Evolutionary conservation across 1,140 invertebrate genomes (phyloP), one percentile per base, ranked within the genome.

Genomic region (Littorina saxatilis): DNA sequence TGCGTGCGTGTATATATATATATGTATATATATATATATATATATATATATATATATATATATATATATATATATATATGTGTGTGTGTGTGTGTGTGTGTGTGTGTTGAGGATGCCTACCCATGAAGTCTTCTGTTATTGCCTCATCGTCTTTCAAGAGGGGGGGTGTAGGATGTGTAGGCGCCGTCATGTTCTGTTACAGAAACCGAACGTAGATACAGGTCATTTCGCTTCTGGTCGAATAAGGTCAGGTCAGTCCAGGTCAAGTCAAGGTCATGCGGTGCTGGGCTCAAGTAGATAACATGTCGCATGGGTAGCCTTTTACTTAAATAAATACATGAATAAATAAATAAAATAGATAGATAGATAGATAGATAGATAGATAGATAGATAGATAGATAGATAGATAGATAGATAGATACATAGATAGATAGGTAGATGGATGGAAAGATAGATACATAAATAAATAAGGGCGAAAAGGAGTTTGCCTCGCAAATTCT

Each of bases 61-160:
- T 58, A 20, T 5, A 13, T 4, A 2, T 27, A 4, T 32, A 15
- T 27, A 15, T 5, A 32, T 29, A 29, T 15, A n/a, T n/a, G n/a
- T n/a, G 7, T 58, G 7, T 27, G 7, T 5, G n/a, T n/a, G 17
- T 58, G 55, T n/a, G 7, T 27, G 29, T 32, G 13, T 35, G 61
- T 63, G 2, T 63, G 13, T 11, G 61, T 63, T 29, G 61, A 11
- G 7, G 5, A 0, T 63, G 11, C 70, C 66, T 75, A 81, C 80
- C 80, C 32, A 81, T 47, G 27, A 81, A 81, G 2, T 81, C 80
- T 37, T 81, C 80, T 20, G 80, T 81, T 27, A 81, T 81, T 11
- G 40, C 72, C 27, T 81, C 80, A 20, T 75, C 35, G 47, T 81
- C 80, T n/a, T 58, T 81, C 55, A 81, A 50, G 29, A 81, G 37